These are phyloP conservation scores for Pseudopipra pipra DNA, from an alignment of 2,113 vertebrate genomes.

Conservation along the genomic window DNA sequence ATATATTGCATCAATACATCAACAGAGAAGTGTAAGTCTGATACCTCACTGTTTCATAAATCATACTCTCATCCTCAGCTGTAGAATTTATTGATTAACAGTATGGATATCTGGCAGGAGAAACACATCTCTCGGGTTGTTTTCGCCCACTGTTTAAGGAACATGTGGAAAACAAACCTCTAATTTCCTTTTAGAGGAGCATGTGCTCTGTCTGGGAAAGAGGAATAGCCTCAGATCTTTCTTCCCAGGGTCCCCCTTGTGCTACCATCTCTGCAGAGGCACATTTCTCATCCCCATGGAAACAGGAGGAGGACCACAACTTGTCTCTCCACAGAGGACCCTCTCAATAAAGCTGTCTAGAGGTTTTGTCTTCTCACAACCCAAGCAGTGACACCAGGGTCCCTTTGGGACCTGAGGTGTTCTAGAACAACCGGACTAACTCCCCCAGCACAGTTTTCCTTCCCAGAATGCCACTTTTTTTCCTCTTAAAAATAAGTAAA, in stretches of 20 bases:
- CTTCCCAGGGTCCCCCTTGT: fast-evolving
- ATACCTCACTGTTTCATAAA: background rate
- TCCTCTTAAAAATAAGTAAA: background rate
- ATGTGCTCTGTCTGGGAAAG: background rate
- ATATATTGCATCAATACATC: background rate
- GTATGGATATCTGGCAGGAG: background rate
- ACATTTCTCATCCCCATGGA: background rate
- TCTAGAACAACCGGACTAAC: background rate
- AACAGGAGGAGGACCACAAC: background rate
- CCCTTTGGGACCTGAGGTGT: background rate
- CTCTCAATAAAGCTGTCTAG: background rate
- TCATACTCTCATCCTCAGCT: background rate
- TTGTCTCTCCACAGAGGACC: background rate
- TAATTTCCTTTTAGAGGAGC: background rate
- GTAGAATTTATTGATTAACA: background rate
- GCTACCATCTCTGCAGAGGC: background rate
- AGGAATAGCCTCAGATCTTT: background rate
- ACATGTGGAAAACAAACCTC: background rate
- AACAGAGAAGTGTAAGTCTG: background rate
- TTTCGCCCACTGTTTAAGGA: background rate
- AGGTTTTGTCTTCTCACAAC: background rate
- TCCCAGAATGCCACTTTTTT: background rate
- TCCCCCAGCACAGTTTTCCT: background rate
- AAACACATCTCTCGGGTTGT: background rate
- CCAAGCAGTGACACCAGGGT: fast-evolving